Base-by-base conservation (phyloP, 2,113 vertebrate species). In the Pongo abelii region DNA sequence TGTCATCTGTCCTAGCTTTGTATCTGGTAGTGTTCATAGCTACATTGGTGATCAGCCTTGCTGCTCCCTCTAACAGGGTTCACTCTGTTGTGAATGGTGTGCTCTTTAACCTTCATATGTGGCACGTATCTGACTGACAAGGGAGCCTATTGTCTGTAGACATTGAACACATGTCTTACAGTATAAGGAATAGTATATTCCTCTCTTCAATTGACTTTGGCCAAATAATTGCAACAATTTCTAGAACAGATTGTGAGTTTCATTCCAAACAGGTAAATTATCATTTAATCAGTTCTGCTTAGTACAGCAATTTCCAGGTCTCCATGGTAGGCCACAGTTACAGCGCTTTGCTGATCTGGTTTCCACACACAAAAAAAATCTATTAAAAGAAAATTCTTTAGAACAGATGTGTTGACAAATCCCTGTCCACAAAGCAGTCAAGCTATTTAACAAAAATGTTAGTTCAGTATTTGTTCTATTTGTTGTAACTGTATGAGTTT, bases 321-420 rank as follows among this genome's bases (percentile, higher is more conserved):
- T 97, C 97, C 52, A 84, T 84, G 96, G 93, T 67, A 81, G 85
- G 78, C 96, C 87, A 75, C 83, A 94, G 92, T 79, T 97, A 91
- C 95, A 67, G 55, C 55, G 77, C 90, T 98, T 97, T 95, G 94
- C 96, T 98, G 96, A 98, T 97, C 97, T 98, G 77, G 92, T 97
- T 97, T 97, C 8, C 78, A 97, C 87, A 83, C 32, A 91, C 3
- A 74, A 38, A 84, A 84, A 69, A 81, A 90, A 92, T 96, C 96
- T 97, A 92, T 97, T 96, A 97, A 97, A 98, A 97, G 95, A 96
- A 98, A 98, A 97, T 89, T 61, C 78, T 97, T 94, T 98, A 96
- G 78, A 98, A 96, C 97, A 98, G 94, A 97, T 98, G 97, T 97
- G 97, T 94, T 97, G 97, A 98, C 94, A 98, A 97, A 96, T 97